phyloP scores from a whole-genome alignment of 2,888 invertebrate species.

The Iphiclides podalirius region DNA sequence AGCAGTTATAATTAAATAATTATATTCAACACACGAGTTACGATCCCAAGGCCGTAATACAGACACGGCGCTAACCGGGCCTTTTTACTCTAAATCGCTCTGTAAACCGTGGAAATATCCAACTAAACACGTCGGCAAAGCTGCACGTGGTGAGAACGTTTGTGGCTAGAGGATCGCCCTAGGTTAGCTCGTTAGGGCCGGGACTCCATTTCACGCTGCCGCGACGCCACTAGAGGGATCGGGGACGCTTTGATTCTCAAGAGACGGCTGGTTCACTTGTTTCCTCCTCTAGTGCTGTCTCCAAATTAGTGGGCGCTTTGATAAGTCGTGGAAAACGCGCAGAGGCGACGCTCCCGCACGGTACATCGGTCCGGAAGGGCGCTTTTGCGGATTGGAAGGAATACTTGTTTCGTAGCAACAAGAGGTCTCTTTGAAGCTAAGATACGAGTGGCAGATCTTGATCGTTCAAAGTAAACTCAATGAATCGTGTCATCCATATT shows the following conservation, averaged over 20 bases:
- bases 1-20: no score
- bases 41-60: no score
- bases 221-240: conserved; percentile 44
- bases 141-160: conserved; percentile 15
- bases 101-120: no score
- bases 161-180: conserved; percentile 23
- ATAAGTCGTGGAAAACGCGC: conserved; percentile 22
- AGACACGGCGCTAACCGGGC: no score
- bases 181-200: conserved; percentile 59
- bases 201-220: conserved; percentile 58
- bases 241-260: conserved; percentile 62
- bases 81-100: no score
- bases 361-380: not conserved
- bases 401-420: not conserved
- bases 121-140: no score
- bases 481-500: not conserved
- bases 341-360: conserved; percentile 4
- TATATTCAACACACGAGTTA: no score
- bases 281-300: conserved; percentile 57
- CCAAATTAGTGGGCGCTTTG: conserved; percentile 56
- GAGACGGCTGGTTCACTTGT: conserved; percentile 46
- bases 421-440: conserved; percentile 9
- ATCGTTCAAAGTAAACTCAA: not conserved
- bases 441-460: no score
- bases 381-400: not conserved